Percentiles rank a stretch among this genome's conserved stretches.
phyloP scores from a whole-genome alignment of 2,797 vertebrate species.

The Geotria australis region DNA sequence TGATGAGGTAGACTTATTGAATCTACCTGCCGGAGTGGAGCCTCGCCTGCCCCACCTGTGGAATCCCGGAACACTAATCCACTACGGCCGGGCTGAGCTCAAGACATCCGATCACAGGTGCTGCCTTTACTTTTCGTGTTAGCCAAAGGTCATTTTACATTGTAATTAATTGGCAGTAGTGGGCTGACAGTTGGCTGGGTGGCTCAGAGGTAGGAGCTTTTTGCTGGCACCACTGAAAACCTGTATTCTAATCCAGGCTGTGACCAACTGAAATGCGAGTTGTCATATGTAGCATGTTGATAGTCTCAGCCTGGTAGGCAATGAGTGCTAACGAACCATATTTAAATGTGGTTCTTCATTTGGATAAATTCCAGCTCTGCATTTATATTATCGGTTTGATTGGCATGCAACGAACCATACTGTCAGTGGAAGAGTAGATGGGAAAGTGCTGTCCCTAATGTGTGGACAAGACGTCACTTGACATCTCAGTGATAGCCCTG shows the following conservation, averaged over 20 bases:
- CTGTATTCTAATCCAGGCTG: neutral
- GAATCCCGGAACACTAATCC: conserved; percentile 53
- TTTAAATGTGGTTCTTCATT: too few species aligned
- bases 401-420: too few species aligned
- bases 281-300: too few species aligned
- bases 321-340: too few species aligned
- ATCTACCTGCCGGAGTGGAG: conserved; percentile 28
- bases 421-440: too few species aligned
- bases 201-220: neutral
- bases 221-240: neutral
- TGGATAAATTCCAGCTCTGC: too few species aligned
- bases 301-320: too few species aligned
- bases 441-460: too few species aligned
- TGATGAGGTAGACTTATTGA: conserved; percentile 69
- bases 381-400: too few species aligned
- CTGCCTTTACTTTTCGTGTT: neutral
- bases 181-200: neutral
- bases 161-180: neutral
- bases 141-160: conserved; percentile 1
- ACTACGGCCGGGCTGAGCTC: conserved; percentile 74
- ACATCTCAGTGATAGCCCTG: too few species aligned
- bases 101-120: conserved; percentile 97
- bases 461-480: too few species aligned
- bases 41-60: conserved; percentile 26
- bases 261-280: too few species aligned